Percentiles rank a stretch among this genome's conserved stretches.
Evolutionary conservation across 2,113 vertebrate genomes (phyloP).

Genomic region (Rynchops niger): DNA sequence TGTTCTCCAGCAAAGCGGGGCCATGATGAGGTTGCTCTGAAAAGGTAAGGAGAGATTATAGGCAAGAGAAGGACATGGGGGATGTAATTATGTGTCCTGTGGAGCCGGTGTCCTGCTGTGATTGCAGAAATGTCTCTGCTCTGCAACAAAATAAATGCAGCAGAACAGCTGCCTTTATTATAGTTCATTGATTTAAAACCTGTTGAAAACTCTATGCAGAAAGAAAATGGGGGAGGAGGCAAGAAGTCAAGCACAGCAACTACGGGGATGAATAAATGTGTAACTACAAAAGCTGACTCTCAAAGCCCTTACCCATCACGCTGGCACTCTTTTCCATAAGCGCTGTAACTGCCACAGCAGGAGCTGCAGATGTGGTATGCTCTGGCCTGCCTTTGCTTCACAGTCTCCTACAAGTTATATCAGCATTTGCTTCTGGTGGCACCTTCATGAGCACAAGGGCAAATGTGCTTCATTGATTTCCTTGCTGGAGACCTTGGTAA

Average conservation of each 20-base stretch:
- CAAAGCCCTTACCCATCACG: not conserved
- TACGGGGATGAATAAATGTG: not conserved
- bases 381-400: accelerated
- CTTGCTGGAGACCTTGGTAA: not conserved
- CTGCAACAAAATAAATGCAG: not conserved
- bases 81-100: not conserved
- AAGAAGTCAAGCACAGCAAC: not conserved
- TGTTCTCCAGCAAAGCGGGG: not conserved
- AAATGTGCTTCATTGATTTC: not conserved
- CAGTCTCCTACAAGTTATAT: not conserved
- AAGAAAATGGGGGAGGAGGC: not conserved
- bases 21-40: not conserved
- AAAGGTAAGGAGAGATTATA: not conserved
- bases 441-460: not conserved
- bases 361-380: not conserved
- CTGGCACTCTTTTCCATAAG: not conserved
- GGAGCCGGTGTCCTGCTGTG: not conserved
- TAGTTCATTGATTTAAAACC: not conserved
- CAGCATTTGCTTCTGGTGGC: not conserved
- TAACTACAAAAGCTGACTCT: not conserved
- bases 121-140: not conserved
- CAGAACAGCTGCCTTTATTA: not conserved
- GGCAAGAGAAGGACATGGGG: not conserved
- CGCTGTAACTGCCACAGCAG: not conserved
- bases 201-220: not conserved